Evolutionary conservation across 2,797 vertebrate genomes (phyloP).

Genomic region (Avahi laniger): DNA sequence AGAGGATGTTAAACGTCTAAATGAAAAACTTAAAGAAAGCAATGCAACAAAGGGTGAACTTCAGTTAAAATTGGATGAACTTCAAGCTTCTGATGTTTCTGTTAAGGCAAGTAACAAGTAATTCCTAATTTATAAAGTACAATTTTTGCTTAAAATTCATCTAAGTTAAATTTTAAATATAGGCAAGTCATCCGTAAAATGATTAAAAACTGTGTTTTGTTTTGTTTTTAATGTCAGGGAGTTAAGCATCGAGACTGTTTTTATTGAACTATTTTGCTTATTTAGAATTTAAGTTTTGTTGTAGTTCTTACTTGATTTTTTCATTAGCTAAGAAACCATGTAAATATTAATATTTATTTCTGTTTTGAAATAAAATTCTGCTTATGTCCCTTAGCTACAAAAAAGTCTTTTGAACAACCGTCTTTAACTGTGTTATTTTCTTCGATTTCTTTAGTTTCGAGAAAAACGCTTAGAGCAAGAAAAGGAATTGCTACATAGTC

Average conservation of each 20-base stretch:
- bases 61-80: slow-evolving; percentile 94
- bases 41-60: slow-evolving; percentile 91
- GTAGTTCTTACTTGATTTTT: not conserved
- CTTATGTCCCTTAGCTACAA: not conserved
- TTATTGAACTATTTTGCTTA: not conserved
- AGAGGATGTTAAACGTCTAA: slow-evolving; percentile 95
- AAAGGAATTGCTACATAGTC: slow-evolving; percentile 92
- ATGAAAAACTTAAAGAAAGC: slow-evolving; percentile 93
- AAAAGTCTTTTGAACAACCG: not conserved
- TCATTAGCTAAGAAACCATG: slow-evolving; percentile 5
- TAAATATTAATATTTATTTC: not conserved
- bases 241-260: not conserved
- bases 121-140: not conserved
- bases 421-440: not conserved
- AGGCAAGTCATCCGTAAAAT: not conserved
- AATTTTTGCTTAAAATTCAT: not conserved
- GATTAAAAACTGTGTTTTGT: not conserved
- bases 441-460: slow-evolving; percentile 88
- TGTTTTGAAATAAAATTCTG: slow-evolving; percentile 22
- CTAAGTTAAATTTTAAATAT: slow-evolving; percentile 1
- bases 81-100: slow-evolving; percentile 94
- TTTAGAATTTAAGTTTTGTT: slow-evolving; percentile 30
- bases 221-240: not conserved
- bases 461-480: slow-evolving; percentile 98
- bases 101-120: slow-evolving; percentile 89